Percentiles rank a stretch among this genome's conserved stretches.
These are phyloP conservation scores for Butorides virescens DNA, from an alignment of 2,113 vertebrate genomes.

Conservation along the genomic window DNA sequence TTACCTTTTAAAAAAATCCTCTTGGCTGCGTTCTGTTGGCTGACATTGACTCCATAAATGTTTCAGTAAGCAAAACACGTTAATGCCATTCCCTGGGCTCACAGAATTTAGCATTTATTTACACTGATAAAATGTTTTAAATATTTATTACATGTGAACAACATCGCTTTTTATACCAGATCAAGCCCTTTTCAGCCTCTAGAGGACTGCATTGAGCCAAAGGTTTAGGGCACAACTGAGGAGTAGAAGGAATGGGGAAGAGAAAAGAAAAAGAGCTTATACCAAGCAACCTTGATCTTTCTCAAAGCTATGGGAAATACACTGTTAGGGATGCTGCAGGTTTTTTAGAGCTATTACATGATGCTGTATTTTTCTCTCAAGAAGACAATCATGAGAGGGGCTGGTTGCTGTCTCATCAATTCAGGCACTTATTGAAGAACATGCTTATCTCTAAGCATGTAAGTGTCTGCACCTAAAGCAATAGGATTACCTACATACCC, in stretches of 20 bases:
- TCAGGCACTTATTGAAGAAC: background rate
- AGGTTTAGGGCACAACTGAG: background rate
- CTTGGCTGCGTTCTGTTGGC: background rate
- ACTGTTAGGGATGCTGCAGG: background rate
- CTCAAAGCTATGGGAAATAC: background rate
- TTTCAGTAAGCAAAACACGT: constrained; percentile 33
- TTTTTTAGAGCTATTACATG: background rate
- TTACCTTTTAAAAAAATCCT: background rate
- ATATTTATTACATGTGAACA: constrained; percentile 32
- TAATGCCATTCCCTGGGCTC: constrained; percentile 11
- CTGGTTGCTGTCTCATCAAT: background rate
- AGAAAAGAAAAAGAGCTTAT: background rate
- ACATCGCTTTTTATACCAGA: background rate
- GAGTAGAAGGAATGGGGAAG: background rate
- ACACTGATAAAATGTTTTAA: background rate
- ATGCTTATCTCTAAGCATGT: background rate
- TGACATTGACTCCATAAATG: constrained; percentile 48
- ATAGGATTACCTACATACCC: background rate
- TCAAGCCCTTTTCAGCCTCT: background rate
- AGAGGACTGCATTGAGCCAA: background rate
- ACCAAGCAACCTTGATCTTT: background rate
- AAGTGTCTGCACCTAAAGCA: background rate
- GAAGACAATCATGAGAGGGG: background rate
- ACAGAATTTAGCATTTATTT: constrained; percentile 46
- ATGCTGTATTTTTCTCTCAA: background rate